Conservation (phyloP, 2,113 vertebrate species). For the human region DNA sequence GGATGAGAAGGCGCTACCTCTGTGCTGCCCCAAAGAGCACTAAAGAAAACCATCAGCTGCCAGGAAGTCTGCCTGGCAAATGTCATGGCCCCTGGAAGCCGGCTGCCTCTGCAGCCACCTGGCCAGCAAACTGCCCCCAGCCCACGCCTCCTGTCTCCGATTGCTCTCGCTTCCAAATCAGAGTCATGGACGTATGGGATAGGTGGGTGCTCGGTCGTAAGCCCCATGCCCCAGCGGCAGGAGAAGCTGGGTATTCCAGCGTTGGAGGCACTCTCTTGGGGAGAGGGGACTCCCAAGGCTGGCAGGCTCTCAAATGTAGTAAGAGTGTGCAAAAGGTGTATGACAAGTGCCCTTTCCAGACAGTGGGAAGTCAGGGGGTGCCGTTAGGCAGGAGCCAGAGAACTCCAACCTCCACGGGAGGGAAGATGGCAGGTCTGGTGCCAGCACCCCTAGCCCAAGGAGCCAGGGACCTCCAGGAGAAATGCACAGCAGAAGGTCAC, state of each 20-base stretch:
- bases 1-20: not conserved
- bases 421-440: not conserved
- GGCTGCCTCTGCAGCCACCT: not conserved
- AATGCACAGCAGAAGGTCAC: rapidly evolving
- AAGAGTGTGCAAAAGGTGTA: not conserved
- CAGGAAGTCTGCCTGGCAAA: not conserved
- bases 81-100: not conserved
- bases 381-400: not conserved
- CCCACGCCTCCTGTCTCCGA: not conserved
- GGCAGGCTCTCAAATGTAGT: not conserved
- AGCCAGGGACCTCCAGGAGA: not conserved
- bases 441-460: not conserved
- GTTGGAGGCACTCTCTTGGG: not conserved
- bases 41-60: not conserved
- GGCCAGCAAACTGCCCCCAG: not conserved
- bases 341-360: not conserved
- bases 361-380: not conserved
- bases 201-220: too few species aligned
- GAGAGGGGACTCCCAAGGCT: not conserved
- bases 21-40: not conserved
- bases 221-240: not conserved
- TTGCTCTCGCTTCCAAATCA: not conserved
- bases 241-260: not conserved
- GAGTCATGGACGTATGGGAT: not conserved
- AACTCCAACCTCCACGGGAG: not conserved